These are phyloP conservation scores for Oligia strigilis DNA, from an alignment of 2,888 invertebrate genomes.

Conservation along the genomic window DNA sequence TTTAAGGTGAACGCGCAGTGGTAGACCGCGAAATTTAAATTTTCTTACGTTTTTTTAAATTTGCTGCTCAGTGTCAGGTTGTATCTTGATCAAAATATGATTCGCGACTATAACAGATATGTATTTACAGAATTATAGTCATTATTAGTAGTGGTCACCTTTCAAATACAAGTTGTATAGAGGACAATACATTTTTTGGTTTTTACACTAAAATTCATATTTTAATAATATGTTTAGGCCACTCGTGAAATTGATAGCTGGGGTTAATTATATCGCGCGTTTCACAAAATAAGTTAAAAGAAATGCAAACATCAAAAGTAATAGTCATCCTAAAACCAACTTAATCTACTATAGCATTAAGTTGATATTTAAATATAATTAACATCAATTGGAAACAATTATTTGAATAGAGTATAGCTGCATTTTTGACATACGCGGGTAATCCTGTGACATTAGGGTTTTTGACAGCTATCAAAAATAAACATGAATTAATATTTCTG, in stretches of 20 bases:
- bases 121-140: no score
- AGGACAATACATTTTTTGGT: constrained; percentile 11
- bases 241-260: constrained; percentile 10
- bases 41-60: no score
- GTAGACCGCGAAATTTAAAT: no score
- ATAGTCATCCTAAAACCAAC: neutral
- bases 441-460: neutral
- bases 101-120: no score
- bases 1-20: neutral
- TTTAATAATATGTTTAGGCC: constrained; percentile 10
- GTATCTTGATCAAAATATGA: no score
- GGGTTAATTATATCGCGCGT: neutral
- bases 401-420: neutral
- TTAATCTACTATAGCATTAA: neutral
- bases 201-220: constrained; percentile 13
- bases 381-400: neutral
- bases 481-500: neutral
- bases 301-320: neutral
- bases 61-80: no score
- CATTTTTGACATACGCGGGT: neutral
- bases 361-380: neutral
- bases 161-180: neutral
- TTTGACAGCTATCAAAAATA: neutral
- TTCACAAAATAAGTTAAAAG: neutral
- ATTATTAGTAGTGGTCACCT: neutral